A percentile compares a stretch with the other conserved stretches of the same genome.
These are phyloP conservation scores for Cydia splendana DNA, from an alignment of 1,140 invertebrate genomes.

Conservation along the genomic window DNA sequence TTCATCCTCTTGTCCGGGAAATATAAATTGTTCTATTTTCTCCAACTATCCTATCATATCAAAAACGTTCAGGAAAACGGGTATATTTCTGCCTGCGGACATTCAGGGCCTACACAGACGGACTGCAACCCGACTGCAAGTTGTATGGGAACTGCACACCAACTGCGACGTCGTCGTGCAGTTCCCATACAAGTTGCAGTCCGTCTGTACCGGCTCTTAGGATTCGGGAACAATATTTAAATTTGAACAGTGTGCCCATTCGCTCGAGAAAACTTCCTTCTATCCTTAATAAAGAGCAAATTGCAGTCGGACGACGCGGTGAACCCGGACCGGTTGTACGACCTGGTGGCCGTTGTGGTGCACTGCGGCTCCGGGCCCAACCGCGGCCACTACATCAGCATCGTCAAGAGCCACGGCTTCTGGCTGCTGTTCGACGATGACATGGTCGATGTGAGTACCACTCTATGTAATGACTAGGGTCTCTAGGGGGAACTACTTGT, in stretches of 20 bases:
- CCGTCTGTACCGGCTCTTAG: background rate
- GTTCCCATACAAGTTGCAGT: too few species aligned
- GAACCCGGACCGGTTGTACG: slow-evolving; percentile 98
- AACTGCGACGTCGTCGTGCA: too few species aligned
- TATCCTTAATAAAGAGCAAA: slow-evolving; percentile 22
- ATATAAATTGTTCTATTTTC: too few species aligned
- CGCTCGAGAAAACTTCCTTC: background rate
- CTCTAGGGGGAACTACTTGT: too few species aligned
- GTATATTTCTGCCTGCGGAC: too few species aligned
- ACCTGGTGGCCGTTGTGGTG: slow-evolving; percentile 98
- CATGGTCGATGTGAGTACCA: slow-evolving; percentile 96
- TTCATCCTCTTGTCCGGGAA: too few species aligned
- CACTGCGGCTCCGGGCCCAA: slow-evolving; percentile 99
- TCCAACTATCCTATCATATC: too few species aligned
- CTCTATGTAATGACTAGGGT: too few species aligned
- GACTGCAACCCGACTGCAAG: too few species aligned
- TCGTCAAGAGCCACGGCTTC: slow-evolving; percentile 99
- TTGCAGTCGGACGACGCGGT: slow-evolving; percentile 94
- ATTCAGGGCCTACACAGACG: too few species aligned
- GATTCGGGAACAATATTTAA: background rate
- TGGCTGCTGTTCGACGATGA: slow-evolving; percentile 99
- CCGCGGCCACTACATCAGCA: slow-evolving; percentile 99
- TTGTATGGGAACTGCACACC: too few species aligned
- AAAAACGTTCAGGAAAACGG: too few species aligned
- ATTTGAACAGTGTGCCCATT: background rate